phyloP scores from a whole-genome alignment of 1,140 invertebrate species.

The Plectrocnemia conspersa region DNA sequence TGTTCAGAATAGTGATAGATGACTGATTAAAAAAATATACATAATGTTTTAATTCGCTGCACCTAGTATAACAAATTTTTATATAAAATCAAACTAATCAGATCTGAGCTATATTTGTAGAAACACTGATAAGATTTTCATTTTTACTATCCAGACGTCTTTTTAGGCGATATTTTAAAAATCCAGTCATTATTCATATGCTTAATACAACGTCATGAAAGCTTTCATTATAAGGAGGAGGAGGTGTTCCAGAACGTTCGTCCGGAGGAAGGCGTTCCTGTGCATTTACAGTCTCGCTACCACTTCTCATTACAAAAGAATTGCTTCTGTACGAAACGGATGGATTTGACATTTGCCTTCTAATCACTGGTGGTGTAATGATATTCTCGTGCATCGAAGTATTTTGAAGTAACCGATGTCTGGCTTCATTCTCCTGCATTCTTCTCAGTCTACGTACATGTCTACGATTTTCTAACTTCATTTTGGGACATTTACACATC shows the following conservation, averaged over 20 bases:
- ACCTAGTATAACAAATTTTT: too few species aligned
- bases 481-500: constrained; percentile 40
- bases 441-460: constrained; percentile 35
- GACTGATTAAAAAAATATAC: too few species aligned
- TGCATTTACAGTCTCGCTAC: constrained; percentile 10
- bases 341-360: constrained; percentile 39
- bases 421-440: constrained; percentile 33
- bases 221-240: constrained; percentile 46
- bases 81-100: too few species aligned
- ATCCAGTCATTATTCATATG: too few species aligned
- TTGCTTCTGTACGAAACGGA: constrained; percentile 33
- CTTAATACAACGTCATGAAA: constrained; percentile 20
- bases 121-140: too few species aligned
- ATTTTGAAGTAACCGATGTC: constrained; percentile 38
- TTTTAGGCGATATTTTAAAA: too few species aligned
- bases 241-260: constrained; percentile 42
- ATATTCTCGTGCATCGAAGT: constrained; percentile 39
- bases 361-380: constrained; percentile 43
- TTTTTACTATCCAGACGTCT: too few species aligned
- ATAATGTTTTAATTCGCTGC: too few species aligned
- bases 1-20: too few species aligned
- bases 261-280: not conserved
- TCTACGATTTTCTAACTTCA: constrained; percentile 36
- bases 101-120: too few species aligned
- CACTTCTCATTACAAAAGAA: constrained; percentile 34